Base-by-base conservation (phyloP, 2,113 vertebrate genomes). In the Apodemus sylvaticus region DNA sequence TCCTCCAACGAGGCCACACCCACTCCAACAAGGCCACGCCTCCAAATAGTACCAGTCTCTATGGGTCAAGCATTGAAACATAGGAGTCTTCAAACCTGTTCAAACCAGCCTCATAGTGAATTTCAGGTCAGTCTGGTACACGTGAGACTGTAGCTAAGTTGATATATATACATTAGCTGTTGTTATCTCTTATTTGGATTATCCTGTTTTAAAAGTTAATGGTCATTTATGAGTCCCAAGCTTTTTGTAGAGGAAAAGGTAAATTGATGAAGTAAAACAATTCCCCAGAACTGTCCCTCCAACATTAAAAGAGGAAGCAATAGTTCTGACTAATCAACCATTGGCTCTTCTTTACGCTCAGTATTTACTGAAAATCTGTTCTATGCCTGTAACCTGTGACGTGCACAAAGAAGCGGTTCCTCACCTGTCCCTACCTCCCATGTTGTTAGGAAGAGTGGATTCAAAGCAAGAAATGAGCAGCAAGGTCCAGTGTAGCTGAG, bases 231-330 rank as follows among this genome's bases (percentile, higher is more conserved):
- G 48, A 86, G 51, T 90, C 58, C 39, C 83, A 94, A 60, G 34
- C 19, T 78, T 51, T 95, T 94, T 94, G 45, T 78, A 77, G 39
- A 93, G 64, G 48, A 70, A 95, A 86, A 89, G 74, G 87, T 55
- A 70, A 82, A 91, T 60, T 7, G 16, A 81, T 29, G 51, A 89
- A n/a, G 19, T 73, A 76, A 97, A 97, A 60, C 48, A 82, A 85
- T 87, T 86, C 55, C 29, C 51, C 74, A 66, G 42, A 95, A 24
- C 45, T 53, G 62, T 39, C 92, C 62, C 68, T 93, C 74, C 26
- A 66, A 2, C 42, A 42, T 36, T n/a, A 94, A 88, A 95, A 66
- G 62, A 95, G 89, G 83, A 96, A 94, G 62, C 68, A n/a, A 74
- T n/a, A 64, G 58, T 86, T 89, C 62, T 76, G 71, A 88, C n/a